Evolutionary conservation across 1,140 invertebrate species (phyloP), one percentile per base, ranked within the genome.

Genomic region (Spodoptera frugiperda): DNA sequence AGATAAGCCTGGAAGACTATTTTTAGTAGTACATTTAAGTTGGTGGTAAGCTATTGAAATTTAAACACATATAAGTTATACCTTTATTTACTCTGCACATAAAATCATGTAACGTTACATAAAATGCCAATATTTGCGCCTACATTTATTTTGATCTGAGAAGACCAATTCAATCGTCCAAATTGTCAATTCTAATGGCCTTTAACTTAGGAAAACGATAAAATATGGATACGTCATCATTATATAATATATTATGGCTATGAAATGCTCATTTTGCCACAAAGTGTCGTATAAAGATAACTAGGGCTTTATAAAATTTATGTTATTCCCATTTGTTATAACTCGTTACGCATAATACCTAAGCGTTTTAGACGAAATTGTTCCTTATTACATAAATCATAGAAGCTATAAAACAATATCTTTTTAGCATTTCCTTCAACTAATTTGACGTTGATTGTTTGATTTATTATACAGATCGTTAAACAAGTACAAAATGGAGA

Each of bases 271-370:
- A 12, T 15, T 44, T 44, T 63, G 44, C n/a, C 33, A 19, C 17
- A 44, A 63, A 63, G 44, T 53, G 9, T 17, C 30, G 33, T 63
- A 63, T 61, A 61, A 61, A 61, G 57, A 61, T 61, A 39, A 33
- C 30, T 10, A 39, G 3, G 30, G n/a, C 57, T 61, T 61, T 61
- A 17, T 30, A 33, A 8, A 59, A 59, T 59, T 59, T 30, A 59
- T 30, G 51, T 53, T 17, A 6, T 4, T 17, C 15, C 17, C 15
- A 53, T 17, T 53, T 53, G 17, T 53, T 53, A 19, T 53, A 17
- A 17, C n/a, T 17, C 51, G 17, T 53, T 53, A 53, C 51, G 15
- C 10, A 17, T 9, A 17, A 53, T 53, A n/a, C n/a, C n/a, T n/a
- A 19, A 19, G 10, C 17, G 6, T 53, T 53, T 53, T 17, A 15